A percentile compares a stretch with the other conserved stretches of the same genome.
Conservation (phyloP, 2,113 vertebrate genomes). For the Callocephalon fimbriatum region DNA sequence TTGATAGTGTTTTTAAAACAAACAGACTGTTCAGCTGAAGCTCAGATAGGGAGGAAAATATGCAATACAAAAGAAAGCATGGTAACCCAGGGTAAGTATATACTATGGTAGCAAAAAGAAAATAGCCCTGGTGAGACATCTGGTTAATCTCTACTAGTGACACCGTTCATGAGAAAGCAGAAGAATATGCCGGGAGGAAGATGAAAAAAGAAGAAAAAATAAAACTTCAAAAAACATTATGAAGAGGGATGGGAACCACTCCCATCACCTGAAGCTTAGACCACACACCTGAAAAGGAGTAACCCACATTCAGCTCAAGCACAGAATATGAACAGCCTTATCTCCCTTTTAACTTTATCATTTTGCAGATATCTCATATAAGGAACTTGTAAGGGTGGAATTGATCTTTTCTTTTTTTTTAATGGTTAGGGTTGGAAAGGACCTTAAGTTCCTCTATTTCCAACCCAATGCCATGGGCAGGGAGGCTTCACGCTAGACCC, state of each 20-base stretch:
- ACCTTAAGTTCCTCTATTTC: not conserved
- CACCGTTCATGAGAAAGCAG: constrained; percentile 8
- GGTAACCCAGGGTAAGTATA: not conserved
- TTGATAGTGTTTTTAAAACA: not conserved
- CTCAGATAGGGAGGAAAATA: not conserved
- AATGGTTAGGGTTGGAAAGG: not conserved
- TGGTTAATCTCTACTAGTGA: not conserved
- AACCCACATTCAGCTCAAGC: not conserved
- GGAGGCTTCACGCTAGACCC: not conserved
- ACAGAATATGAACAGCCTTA: not conserved
- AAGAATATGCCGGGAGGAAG: not conserved
- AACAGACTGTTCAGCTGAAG: not conserved
- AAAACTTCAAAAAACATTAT: constrained; percentile 4
- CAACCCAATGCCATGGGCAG: not conserved
- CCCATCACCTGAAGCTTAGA: constrained; percentile 53
- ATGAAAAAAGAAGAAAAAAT: not conserved
- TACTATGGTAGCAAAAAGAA: not conserved
- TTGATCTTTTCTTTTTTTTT: not conserved
- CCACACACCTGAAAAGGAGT: constrained; percentile 60
- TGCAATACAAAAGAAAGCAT: not conserved
- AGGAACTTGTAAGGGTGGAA: not conserved
- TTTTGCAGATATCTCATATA: not conserved
- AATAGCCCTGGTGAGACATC: not conserved
- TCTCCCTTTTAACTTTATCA: not conserved
- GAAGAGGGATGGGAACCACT: not conserved